Percentiles rank a stretch among this genome's conserved stretches.
These are phyloP conservation scores for Ridgeia piscesae DNA, from an alignment of 1,140 invertebrate species.

Conservation along the genomic window DNA sequence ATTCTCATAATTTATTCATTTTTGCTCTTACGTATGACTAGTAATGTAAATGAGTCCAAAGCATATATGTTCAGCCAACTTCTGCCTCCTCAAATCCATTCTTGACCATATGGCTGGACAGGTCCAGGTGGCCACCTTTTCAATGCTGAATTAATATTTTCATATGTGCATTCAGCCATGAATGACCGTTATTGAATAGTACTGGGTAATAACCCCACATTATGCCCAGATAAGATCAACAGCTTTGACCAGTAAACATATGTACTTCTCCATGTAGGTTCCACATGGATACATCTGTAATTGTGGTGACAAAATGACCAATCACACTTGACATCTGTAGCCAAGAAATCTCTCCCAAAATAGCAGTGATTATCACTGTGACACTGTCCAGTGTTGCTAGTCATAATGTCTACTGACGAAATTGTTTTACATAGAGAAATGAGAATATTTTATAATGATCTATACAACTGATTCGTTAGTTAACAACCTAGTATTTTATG, in stretches of 20 bases:
- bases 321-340: not conserved
- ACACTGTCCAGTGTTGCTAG: not conserved
- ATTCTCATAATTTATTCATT: too few species aligned
- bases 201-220: not conserved
- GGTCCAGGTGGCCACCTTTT: not conserved
- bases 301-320: not conserved
- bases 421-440: too few species aligned
- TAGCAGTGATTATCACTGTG: not conserved
- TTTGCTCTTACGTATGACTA: too few species aligned
- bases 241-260: not conserved
- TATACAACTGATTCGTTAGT: too few species aligned
- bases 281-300: not conserved
- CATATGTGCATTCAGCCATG: not conserved
- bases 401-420: too few species aligned
- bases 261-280: not conserved
- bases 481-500: too few species aligned
- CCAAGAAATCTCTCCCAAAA: not conserved
- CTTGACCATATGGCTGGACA: too few species aligned
- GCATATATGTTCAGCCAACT: too few species aligned
- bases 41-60: too few species aligned
- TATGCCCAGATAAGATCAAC: not conserved
- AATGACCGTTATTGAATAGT: not conserved
- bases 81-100: too few species aligned
- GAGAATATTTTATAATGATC: too few species aligned
- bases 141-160: not conserved